phyloP scores from a whole-genome alignment of 30 jellyfish, hydroid and myxozoan species.

The Catostylus mosaicus region DNA sequence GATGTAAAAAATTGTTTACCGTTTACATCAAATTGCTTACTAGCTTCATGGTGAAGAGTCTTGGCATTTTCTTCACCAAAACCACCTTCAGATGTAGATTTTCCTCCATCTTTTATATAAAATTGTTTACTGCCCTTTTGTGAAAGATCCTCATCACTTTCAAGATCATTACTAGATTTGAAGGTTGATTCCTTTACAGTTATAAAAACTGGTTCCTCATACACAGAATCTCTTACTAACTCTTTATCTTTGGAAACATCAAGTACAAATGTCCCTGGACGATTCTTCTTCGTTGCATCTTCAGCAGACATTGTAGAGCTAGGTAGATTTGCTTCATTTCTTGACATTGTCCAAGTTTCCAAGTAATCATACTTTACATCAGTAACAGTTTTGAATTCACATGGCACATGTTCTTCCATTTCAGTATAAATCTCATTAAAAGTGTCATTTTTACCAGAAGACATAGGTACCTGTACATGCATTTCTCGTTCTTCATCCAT shows the following conservation, averaged over 20 bases:
- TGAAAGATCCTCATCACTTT: background rate
- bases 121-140: background rate
- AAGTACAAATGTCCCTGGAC: slow-evolving; percentile 19
- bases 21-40: background rate
- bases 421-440: background rate
- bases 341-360: background rate
- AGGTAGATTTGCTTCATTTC: background rate
- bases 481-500: no score
- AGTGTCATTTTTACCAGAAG: background rate
- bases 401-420: slow-evolving; percentile 20
- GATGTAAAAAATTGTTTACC: background rate
- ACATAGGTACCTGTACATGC: no score
- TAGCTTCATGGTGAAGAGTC: background rate
- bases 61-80: background rate
- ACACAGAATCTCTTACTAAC: background rate
- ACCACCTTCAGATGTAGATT: background rate
- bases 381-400: slow-evolving; percentile 31
- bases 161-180: background rate
- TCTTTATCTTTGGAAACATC: background rate
- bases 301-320: background rate
- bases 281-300: background rate
- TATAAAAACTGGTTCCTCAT: background rate
- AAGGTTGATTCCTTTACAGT: background rate
- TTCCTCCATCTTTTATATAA: background rate
- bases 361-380: slow-evolving; percentile 30